Percentiles rank a stretch among this genome's conserved stretches.
Conservation (phyloP, 2,888 invertebrate genomes). For the Tenthredo amoena region DNA sequence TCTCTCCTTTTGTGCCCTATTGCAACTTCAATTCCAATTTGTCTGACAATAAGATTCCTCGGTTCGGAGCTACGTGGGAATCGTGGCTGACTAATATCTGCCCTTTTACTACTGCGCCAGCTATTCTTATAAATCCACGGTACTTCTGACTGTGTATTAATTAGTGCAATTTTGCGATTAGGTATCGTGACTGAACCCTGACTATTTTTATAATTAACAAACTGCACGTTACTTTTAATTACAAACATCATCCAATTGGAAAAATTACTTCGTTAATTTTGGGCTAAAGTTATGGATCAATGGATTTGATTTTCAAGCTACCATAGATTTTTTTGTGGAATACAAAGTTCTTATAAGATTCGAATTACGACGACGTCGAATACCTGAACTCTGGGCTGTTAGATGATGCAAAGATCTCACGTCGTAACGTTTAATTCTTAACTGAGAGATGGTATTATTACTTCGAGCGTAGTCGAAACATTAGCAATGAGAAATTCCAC, state of each 20-base stretch:
- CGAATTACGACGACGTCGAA: background rate
- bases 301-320: background rate
- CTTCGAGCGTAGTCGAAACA: background rate
- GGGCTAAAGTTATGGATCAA: background rate
- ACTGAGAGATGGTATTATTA: background rate
- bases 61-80: background rate
- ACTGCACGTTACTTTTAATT: background rate
- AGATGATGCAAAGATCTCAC: background rate
- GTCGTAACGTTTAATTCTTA: background rate
- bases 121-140: background rate
- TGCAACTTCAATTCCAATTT: constrained; percentile 2
- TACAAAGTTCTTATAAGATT: background rate
- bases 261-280: background rate
- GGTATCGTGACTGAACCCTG: background rate
- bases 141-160: background rate
- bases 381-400: background rate
- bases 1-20: background rate
- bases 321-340: background rate
- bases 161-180: background rate
- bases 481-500: background rate
- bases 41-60: background rate
- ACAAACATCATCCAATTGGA: background rate
- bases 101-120: constrained; percentile 13
- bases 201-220: background rate
- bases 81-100: constrained; percentile 10